phyloP scores from a whole-genome alignment of 37 sponge, comb jelly and placozoan genomes.

The Petrosia ficiformis region DNA sequence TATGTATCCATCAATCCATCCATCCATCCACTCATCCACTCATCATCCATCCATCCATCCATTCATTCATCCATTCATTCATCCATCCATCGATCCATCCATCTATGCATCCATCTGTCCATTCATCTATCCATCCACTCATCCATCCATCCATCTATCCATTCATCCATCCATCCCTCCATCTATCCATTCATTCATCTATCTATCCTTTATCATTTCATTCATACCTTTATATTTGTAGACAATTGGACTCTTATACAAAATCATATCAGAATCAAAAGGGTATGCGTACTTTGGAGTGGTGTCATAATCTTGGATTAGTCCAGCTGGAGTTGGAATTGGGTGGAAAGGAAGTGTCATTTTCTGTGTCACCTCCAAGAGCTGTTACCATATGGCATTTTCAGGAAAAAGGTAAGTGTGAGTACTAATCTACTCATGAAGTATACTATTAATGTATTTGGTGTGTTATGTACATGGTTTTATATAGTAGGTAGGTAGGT shows the following conservation, averaged over 20 bases:
- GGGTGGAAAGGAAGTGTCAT: constrained; percentile 46
- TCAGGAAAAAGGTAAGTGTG: constrained; percentile 68
- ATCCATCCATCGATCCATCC: too few relatives aligned
- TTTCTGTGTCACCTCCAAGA: constrained; percentile 81
- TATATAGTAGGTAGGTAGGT: not conserved
- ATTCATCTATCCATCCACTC: too few relatives aligned
- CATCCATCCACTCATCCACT: too few relatives aligned
- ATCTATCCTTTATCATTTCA: not conserved
- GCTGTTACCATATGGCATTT: constrained; percentile 82
- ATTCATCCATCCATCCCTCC: too few relatives aligned
- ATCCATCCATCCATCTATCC: too few relatives aligned
- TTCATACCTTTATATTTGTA: constrained; percentile 3
- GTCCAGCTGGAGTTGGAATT: constrained; percentile 79
- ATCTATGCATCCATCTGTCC: too few relatives aligned
- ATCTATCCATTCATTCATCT: too few relatives aligned
- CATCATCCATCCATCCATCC: too few relatives aligned
- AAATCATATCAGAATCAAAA: constrained; percentile 28
- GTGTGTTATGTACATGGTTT: too few relatives aligned
- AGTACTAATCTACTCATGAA: not conserved
- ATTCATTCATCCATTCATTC: too few relatives aligned
- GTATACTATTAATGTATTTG: too few relatives aligned
- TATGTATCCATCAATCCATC: too few relatives aligned
- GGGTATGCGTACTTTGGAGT: constrained; percentile 82
- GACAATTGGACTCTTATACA: constrained; percentile 50
- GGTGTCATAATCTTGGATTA: constrained; percentile 76